Base-by-base conservation (phyloP, 2,888 invertebrate species). In the Agonopterix alstromeriana region DNA sequence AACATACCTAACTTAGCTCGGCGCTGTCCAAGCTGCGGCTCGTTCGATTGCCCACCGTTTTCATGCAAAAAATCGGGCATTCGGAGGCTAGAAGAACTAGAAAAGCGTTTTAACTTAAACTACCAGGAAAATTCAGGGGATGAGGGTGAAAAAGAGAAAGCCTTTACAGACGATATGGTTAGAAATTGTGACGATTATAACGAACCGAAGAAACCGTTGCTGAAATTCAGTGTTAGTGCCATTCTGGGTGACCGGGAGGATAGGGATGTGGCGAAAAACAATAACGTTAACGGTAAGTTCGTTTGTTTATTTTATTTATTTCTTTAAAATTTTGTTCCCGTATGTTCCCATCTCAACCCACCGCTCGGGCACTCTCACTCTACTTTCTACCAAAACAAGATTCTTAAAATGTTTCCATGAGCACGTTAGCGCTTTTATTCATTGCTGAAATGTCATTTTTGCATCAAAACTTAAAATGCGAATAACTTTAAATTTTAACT, bases 161-260 rank as follows among this genome's bases (percentile, higher is more conserved):
- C 56, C 12, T 76, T 63, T 36, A 84, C 87, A 0, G 88, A 86
- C 10, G 88, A 89, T 1, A 61, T 86, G 58, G 85, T 87, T 40
- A 70, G 83, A 53, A 78, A 57, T 54, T 82, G 84, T 67, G 87
- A 87, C 10, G 82, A 85, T 35, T 81, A 71, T 51, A 67, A 51
- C 27, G 82, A 82, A 53, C 90, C 84, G 65, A 86, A 84, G 53
- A 95, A 95, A 67, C 96, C 96, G 12, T 91, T 95, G 70, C 90
- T 97, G 65, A 97, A 97, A 82, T 97, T 97, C 83, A 97, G 97
- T 92, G 97, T 97, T 56, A 96, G 94, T 90, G 97, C 97, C 43
- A 97, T 97, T 63, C 89, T 97, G 65, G 96, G 96, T 1, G 92
- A 93, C 60, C 78, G 90, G 35, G 81, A 82, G 46, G 86, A 82